Conservation (phyloP, 2,888 invertebrate genomes). For the Lepidochrysops patricia region DNA sequence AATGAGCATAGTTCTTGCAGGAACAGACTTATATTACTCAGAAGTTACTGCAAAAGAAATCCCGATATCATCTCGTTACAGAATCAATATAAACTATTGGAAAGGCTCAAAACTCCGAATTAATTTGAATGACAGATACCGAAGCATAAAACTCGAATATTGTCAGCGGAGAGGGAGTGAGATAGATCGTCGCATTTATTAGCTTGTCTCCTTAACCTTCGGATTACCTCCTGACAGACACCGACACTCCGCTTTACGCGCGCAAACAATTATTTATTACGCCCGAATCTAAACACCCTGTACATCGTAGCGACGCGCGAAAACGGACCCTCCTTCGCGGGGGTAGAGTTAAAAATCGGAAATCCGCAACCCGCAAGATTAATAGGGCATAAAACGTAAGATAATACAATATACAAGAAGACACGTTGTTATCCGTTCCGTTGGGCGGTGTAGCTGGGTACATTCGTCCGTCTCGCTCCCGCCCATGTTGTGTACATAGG, state of each 20-base stretch:
- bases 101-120: not conserved
- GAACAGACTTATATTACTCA: too few relatives aligned
- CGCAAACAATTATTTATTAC: constrained; percentile 72
- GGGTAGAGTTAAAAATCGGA: constrained; percentile 36
- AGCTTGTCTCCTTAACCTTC: constrained; percentile 42
- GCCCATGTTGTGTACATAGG: constrained; percentile 26
- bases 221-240: constrained; percentile 34
- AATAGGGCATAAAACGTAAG: constrained; percentile 74
- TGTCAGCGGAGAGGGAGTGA: not conserved
- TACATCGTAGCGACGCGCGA: constrained; percentile 31
- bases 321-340: constrained; percentile 34
- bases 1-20: too few relatives aligned
- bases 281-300: constrained; percentile 49
- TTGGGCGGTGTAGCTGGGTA: constrained; percentile 47
- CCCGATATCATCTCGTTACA: too few relatives aligned
- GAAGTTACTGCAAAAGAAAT: too few relatives aligned
- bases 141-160: not conserved
- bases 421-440: constrained; percentile 78
- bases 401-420: constrained; percentile 78
- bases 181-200: constrained; percentile 6
- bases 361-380: constrained; percentile 46
- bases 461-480: constrained; percentile 44
- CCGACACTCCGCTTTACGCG: constrained; percentile 61
- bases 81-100: not conserved
- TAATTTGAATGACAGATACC: not conserved